These are phyloP conservation scores for Scaptomyza tumidula DNA, from an alignment of 2,888 invertebrate genomes.

Conservation along the genomic window DNA sequence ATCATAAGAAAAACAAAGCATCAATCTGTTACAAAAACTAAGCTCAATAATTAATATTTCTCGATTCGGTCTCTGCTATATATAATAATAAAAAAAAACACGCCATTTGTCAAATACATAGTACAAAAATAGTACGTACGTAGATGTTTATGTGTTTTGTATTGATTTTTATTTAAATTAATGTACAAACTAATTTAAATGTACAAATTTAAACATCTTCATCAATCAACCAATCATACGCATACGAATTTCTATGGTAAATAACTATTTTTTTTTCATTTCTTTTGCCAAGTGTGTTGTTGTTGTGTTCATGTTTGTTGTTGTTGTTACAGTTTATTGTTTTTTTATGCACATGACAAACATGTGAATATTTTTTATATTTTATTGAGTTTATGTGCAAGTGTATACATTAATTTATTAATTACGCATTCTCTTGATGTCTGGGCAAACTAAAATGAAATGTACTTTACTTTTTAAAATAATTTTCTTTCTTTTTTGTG, in stretches of 20 bases:
- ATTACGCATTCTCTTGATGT: conserved; percentile 39
- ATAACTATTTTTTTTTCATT: conserved; percentile 15
- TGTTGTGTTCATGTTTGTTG: conserved; percentile 36
- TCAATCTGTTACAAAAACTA: not conserved
- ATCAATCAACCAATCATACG: conserved; percentile 71
- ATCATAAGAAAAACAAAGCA: conserved; percentile 1
- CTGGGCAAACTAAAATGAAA: conserved; percentile 49
- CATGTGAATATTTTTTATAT: conserved; percentile 27
- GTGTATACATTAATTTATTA: conserved; percentile 46
- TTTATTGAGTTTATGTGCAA: conserved; percentile 56
- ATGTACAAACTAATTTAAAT: conserved; percentile 82
- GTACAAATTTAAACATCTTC: conserved; percentile 78
- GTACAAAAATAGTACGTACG: conserved; percentile 23
- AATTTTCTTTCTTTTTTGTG: conserved; percentile 8
- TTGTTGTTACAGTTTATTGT: conserved; percentile 33
- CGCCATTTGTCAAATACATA: conserved; percentile 17
- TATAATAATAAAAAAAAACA: conserved; percentile 24
- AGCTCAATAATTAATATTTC: conserved; percentile 25
- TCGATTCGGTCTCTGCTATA: conserved; percentile 32
- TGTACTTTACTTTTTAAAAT: conserved; percentile 22
- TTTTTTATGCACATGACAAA: conserved; percentile 49
- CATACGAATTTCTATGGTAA: conserved; percentile 72
- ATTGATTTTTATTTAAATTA: conserved; percentile 81
- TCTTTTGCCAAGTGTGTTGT: conserved; percentile 40
- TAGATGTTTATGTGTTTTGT: conserved; percentile 59